Conservation (phyloP, 2,888 invertebrate species). For the Diarsia rubi region DNA sequence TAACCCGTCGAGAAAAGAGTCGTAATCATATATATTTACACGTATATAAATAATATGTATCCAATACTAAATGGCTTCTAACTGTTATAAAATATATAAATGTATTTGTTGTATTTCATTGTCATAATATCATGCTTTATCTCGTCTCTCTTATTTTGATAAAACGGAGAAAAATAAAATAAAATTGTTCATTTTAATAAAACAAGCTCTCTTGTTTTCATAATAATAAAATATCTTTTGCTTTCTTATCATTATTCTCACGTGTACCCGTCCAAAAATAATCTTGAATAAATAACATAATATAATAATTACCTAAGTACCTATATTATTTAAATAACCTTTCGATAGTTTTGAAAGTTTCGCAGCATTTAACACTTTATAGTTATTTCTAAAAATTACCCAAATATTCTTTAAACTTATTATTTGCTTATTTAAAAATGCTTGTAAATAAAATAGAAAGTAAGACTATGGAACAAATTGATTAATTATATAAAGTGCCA, state of each 20-base stretch:
- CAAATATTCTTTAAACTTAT: slow-evolving; percentile 19
- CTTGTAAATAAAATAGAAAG: slow-evolving; percentile 61
- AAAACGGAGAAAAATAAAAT: neutral
- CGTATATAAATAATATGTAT: neutral
- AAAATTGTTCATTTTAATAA: slow-evolving; percentile 5
- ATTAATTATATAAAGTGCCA: slow-evolving; percentile 72
- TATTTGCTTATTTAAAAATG: slow-evolving; percentile 39
- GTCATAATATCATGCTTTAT: neutral
- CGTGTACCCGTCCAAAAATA: slow-evolving; percentile 64
- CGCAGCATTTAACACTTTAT: slow-evolving; percentile 10
- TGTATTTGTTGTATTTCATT: neutral
- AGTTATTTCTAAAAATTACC: slow-evolving; percentile 15
- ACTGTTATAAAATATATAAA: neutral
- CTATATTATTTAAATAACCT: slow-evolving; percentile 25
- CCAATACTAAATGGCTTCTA: neutral
- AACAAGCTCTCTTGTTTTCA: slow-evolving; percentile 2
- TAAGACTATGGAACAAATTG: slow-evolving; percentile 51
- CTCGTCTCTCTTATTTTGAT: neutral
- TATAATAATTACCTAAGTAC: slow-evolving; percentile 22
- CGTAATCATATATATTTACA: slow-evolving; percentile 1
- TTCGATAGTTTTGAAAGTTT: slow-evolving; percentile 36
- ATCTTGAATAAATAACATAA: slow-evolving; percentile 41
- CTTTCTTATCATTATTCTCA: slow-evolving; percentile 34
- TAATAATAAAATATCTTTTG: neutral
- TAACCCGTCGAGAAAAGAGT: too few species aligned